Evolutionary conservation across 2,113 vertebrate genomes (phyloP).

Genomic region (Vidua macroura): DNA sequence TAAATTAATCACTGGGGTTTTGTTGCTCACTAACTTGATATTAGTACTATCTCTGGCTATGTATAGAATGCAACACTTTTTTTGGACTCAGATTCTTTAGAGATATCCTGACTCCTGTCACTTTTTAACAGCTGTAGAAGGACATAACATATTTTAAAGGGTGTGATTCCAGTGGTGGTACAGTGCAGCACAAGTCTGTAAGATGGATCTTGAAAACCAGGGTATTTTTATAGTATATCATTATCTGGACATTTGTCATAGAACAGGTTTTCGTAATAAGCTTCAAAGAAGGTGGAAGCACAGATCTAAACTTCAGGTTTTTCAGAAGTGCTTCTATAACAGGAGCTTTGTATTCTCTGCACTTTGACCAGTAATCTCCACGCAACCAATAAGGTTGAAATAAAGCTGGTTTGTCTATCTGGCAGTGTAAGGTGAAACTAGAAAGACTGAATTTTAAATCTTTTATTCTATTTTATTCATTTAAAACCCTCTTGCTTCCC

Average conservation of each 20-base stretch:
- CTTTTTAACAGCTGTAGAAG: constrained; percentile 29
- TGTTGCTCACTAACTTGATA: not conserved
- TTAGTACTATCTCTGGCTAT: not conserved
- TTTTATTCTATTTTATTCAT: constrained; percentile 54
- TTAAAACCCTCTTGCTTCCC: constrained; percentile 34
- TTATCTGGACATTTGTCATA: constrained; percentile 63
- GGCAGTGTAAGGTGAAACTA: constrained; percentile 9
- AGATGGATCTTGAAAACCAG: constrained; percentile 29
- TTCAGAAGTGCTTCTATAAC: constrained; percentile 54
- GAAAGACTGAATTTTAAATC: constrained; percentile 45
- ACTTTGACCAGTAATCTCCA: constrained; percentile 66
- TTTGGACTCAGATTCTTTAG: not conserved
- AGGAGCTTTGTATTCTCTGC: constrained; percentile 59
- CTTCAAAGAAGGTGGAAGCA: constrained; percentile 59
- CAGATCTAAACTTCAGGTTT: constrained; percentile 53
- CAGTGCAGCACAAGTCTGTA: not conserved
- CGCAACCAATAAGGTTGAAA: constrained; percentile 32
- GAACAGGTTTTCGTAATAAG: constrained; percentile 58
- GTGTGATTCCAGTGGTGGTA: constrained; percentile 5
- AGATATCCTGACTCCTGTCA: constrained; percentile 1
- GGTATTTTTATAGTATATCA: constrained; percentile 45
- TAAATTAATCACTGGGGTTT: not conserved
- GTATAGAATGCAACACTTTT: not conserved
- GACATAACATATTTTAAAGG: constrained; percentile 2
- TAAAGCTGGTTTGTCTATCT: constrained; percentile 34